Evolutionary conservation across 2,113 vertebrate genomes (phyloP).

Genomic region (Ptilonorhynchus violaceus): DNA sequence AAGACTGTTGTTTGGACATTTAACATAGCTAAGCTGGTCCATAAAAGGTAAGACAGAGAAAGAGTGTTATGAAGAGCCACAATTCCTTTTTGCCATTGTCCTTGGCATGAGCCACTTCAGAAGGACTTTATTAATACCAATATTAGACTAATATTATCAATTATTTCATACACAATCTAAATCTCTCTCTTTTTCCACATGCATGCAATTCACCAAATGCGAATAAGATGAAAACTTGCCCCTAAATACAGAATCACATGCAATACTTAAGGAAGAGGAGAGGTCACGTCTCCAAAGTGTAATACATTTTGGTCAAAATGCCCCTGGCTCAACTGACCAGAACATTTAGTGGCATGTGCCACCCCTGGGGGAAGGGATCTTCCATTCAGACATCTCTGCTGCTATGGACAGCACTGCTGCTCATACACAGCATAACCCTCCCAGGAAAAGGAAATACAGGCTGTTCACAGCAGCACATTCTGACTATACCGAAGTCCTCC

Average conservation of each 20-base stretch:
- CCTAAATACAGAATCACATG: not conserved
- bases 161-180: not conserved
- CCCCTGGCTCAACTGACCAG: not conserved
- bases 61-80: not conserved
- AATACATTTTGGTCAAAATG: not conserved
- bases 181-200: not conserved
- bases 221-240: not conserved
- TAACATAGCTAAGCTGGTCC: not conserved
- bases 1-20: not conserved
- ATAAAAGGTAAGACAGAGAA: not conserved
- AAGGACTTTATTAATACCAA: not conserved
- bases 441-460: not conserved
- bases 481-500: not conserved
- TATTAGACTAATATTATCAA: not conserved
- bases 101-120: not conserved
- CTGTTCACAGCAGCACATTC: not conserved
- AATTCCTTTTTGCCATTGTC: not conserved
- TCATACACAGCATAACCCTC: not conserved
- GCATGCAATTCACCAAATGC: not conserved
- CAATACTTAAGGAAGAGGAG: not conserved
- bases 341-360: not conserved
- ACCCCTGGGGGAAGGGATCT: not conserved
- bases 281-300: not conserved
- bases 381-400: not conserved
- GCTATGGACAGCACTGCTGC: not conserved